A percentile compares a stretch with the other conserved stretches of the same genome.
These are phyloP conservation scores for Gasteruption jaculator DNA, from an alignment of 2,888 invertebrate genomes.

Conservation along the genomic window DNA sequence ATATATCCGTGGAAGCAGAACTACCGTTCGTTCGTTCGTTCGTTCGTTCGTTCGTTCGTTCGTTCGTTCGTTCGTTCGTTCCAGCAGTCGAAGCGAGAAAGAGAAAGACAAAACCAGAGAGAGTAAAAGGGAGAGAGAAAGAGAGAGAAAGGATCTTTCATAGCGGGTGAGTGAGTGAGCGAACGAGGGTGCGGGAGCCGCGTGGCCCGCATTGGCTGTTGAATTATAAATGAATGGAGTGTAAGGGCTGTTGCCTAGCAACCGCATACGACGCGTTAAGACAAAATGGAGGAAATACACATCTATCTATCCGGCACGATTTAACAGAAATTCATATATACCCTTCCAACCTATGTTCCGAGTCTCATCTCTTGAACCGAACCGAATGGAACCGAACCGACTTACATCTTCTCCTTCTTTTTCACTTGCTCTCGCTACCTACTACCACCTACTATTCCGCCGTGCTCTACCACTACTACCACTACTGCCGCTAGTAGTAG, in stretches of 20 bases:
- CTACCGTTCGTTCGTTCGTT: neutral
- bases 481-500: neutral
- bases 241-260: conserved; percentile 52
- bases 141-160: too few species aligned
- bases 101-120: too few species aligned
- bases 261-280: conserved; percentile 50
- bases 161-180: conserved; percentile 25
- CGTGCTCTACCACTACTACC: neutral
- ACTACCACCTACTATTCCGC: neutral
- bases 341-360: conserved; percentile 21
- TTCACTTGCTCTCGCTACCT: neutral
- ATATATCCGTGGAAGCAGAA: too few species aligned
- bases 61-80: too few species aligned
- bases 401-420: neutral
- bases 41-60: conserved; percentile 16
- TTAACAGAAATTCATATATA: too few species aligned
- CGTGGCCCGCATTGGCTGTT: conserved; percentile 53
- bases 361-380: neutral
- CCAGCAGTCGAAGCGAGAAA: too few species aligned
- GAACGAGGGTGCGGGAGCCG: conserved; percentile 42
- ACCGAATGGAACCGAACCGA: neutral
- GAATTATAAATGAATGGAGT: conserved; percentile 53
- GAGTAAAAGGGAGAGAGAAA: too few species aligned
- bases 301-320: too few species aligned
- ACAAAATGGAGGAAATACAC: conserved; percentile 53